Evolutionary conservation across 2,797 vertebrate genomes (phyloP), one percentile per base, ranked within the genome.

Genomic region (Garrulus glandarius): DNA sequence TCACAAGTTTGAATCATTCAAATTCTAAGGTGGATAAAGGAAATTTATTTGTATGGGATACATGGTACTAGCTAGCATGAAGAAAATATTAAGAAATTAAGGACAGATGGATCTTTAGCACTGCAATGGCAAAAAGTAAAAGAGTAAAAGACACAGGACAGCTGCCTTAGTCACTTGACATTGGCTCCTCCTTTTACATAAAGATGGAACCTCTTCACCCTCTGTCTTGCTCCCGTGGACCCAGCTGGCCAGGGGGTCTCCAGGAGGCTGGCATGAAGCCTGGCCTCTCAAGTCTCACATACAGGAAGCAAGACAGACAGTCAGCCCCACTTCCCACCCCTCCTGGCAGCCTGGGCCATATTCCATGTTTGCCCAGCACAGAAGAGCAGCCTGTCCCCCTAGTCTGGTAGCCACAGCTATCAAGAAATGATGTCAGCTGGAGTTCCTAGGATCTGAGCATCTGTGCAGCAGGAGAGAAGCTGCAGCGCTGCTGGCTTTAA

Each of bases 51-150:
- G 23, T 34, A 34, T 63, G 59, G 55, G 26, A 46, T 67, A 52
- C 1, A 0, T 60, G 59, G 30, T 37, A 39, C n/a, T 71, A 44
- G 26, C 17, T 76, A 61, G 18, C 18, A 57, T 9, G 14, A 68
- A 87, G 39, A 68, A 86, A 75, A 80, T 26, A 68, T 5, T 55
- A 49, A 89, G 36, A 94, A 84, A 89, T 67, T 37, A 83, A 76
- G 27, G 41, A 37, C 72, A 90, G 72, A 27, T 72, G 44, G 15
- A 69, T 44, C 15, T 85, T 85, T 32, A 83, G 19, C 17, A 46
- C 9, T 59, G 8, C 11, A 77, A 30, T 8, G 5, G 7, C 24
- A 46, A 68, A 52, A 50, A 37, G n/a, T 4, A 67, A 36, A 44
- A 27, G 17, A 60, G 15, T 36, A 46, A 49, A 59, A 47, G 19